phyloP scores from a whole-genome alignment of 2,113 vertebrate species.

The Silurus glanis region DNA sequence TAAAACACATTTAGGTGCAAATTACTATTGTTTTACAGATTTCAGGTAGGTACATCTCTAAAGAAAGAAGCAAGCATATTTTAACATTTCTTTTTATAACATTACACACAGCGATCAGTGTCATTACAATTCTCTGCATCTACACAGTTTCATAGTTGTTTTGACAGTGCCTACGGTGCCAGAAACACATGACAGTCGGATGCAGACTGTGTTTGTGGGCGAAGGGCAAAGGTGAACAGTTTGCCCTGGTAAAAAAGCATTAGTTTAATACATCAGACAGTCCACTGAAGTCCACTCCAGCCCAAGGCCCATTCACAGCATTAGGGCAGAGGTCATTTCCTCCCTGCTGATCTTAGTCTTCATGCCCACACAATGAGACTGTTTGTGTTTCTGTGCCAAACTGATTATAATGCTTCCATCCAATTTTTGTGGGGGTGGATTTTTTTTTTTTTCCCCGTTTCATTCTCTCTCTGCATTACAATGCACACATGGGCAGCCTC shows the following conservation, averaged over 20 bases:
- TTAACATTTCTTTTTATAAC: not conserved
- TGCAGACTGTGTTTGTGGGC: conserved; percentile 6
- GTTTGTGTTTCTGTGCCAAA: conserved; percentile 33
- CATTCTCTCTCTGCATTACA: conserved; percentile 34
- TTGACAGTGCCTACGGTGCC: not conserved
- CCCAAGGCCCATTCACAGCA: conserved; percentile 28
- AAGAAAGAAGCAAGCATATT: conserved; percentile 10
- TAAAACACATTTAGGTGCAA: conserved; percentile 6
- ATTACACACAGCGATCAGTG: not conserved
- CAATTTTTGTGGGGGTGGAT: conserved; percentile 25
- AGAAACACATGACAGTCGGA: not conserved
- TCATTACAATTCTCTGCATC: not conserved
- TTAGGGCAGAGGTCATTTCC: conserved; percentile 30
- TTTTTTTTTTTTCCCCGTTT: not conserved
- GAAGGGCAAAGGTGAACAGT: conserved; percentile 6
- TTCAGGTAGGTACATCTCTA: not conserved
- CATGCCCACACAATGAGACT: conserved; percentile 10
- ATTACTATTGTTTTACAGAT: conserved; percentile 14
- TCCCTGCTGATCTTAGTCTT: not conserved
- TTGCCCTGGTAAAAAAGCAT: not conserved
- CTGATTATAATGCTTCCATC: conserved; percentile 38
- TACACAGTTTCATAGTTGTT: not conserved
- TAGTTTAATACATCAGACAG: conserved; percentile 17
- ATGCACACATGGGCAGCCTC: conserved; percentile 16
- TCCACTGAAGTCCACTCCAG: conserved; percentile 5